Base-by-base conservation (phyloP, 35 echinoderm and acorn worm genomes). In the Apostichopus californicus region DNA sequence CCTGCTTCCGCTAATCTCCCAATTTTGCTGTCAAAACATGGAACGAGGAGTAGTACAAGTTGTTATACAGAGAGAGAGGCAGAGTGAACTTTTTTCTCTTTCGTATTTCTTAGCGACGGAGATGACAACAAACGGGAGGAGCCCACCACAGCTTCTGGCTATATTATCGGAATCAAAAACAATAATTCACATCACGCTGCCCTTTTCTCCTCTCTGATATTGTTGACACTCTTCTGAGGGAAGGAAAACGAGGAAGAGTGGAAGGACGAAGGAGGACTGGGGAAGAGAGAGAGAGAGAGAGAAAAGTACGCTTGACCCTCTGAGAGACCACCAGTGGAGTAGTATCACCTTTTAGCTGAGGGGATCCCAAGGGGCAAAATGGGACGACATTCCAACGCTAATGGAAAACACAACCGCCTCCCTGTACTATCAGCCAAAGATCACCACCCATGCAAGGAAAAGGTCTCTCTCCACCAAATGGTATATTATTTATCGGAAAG, bases 1-100 rank as follows among this genome's bases (percentile, higher is more conserved):
- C 34, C 34, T 46, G 34, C 34, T 46, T 80, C 26, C 53, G 13
- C 78, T 80, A 46, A 80, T 80, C 78, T 80, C 78, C 34, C 53
- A 80, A 80, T 80, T 80, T 46, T 80, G 6, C 78, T 80, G 78
- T 80, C 78, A 80, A 80, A 80, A 80, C 78, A 80, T 34, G n/a
- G 22, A 12, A 80, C 13, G 53, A 26, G 34, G 10, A 14, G 34
- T 2, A 46, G 34, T 46, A 46, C 34, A 46, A 46, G 34, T 46
- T 46, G 34, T 46, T 46, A 3, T 46, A 46, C 3, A 46, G 15
- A 80, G 78, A 13, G 64, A 4, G 3, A 68, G 64, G 64, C 3
- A 68, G 11, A 80, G 77, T 34, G 12, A 14, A 46, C 13, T 54
- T 80, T 80, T 5, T 9, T 46, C 14, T 80, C 78, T 53, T 8